Conservation (phyloP, 2,113 vertebrate species). For the Eretmochelys imbricata region DNA sequence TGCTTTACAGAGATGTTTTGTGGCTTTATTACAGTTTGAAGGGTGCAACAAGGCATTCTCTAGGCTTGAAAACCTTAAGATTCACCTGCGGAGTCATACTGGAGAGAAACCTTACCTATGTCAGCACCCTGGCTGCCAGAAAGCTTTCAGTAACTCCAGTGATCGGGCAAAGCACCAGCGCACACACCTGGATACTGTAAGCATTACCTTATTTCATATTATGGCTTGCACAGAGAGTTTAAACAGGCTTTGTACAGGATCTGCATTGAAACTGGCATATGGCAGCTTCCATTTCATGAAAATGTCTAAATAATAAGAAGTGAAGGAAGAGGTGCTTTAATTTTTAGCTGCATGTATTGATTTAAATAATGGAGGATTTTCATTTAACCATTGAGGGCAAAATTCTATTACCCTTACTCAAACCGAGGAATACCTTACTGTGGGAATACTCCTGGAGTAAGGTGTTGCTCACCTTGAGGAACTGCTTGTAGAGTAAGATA, state of each 20-base stretch:
- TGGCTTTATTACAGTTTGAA: conserved; percentile 88
- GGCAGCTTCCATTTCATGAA: background rate
- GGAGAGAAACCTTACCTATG: conserved; percentile 98
- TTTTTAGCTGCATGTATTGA: background rate
- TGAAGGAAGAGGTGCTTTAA: background rate
- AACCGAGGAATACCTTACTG: background rate
- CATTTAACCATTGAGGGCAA: background rate
- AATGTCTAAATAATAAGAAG: background rate
- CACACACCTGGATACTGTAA: conserved; percentile 98
- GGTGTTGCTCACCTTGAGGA: conserved; percentile 44
- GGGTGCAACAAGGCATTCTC: conserved; percentile 99
- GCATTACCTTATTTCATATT: conserved; percentile 44
- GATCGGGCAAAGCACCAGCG: conserved; percentile 98
- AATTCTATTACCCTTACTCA: background rate
- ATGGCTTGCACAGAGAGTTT: background rate
- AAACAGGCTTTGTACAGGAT: background rate
- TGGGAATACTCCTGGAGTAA: conserved; percentile 22
- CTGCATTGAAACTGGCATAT: background rate
- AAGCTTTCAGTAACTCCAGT: conserved; percentile 99
- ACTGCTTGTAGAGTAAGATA: background rate
- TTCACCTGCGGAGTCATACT: conserved; percentile 97
- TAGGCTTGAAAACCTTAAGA: conserved; percentile 98
- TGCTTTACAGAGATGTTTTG: conserved; percentile 60
- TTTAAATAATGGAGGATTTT: background rate
- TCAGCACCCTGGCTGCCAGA: conserved; percentile 98